Evolutionary conservation across 2,797 vertebrate genomes (phyloP), one percentile per base, ranked within the genome.

Genomic region (Hemitrygon akajei): DNA sequence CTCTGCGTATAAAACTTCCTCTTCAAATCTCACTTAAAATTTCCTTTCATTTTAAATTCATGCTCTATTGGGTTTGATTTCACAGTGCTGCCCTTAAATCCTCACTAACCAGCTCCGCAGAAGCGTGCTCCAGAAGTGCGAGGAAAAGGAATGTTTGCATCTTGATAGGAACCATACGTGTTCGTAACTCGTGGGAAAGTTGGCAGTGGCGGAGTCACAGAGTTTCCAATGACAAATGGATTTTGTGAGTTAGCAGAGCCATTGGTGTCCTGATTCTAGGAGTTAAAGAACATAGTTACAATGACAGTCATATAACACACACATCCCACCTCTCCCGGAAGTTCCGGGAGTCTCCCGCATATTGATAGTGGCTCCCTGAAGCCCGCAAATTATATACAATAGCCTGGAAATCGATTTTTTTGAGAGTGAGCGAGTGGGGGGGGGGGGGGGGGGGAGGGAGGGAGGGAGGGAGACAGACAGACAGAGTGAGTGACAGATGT

Each of bases 131-230:
- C 99, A 0, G 98, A 99, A 2, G 99, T 99, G 20, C 99, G 97
- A 56, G 99, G 99, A 94, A 99, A 99, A 0, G 99, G 99, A 95
- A 99, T 98, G 95, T 99, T 99, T 27, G 99, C 98, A 63, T 99
- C 99, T 94, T 97, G 99, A 94, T 99, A 99, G 12, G 98, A 99
- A 20, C 99, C 99, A 0, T 99, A 99, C 0, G 98, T 98, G 94
- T 99, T 99, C 95, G 97, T 97, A 94, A 98, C 98, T 0, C 98
- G 97, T 5, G 98, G 98, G 1, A 99, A 99, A 0, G 98, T 97
- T 60, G 98, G 98, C 94, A 99, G 96, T 1, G 98, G 96, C 0
- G 98, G 97, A 0, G 98, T 97, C 20, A 99, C 98, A 0, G 98
- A 98, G 95, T 98, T 98, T 2, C 98, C 97, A 94, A 98, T 95